phyloP scores from a whole-genome alignment of 1,140 invertebrate genomes.

The Phymorhynchus buccinoides region DNA sequence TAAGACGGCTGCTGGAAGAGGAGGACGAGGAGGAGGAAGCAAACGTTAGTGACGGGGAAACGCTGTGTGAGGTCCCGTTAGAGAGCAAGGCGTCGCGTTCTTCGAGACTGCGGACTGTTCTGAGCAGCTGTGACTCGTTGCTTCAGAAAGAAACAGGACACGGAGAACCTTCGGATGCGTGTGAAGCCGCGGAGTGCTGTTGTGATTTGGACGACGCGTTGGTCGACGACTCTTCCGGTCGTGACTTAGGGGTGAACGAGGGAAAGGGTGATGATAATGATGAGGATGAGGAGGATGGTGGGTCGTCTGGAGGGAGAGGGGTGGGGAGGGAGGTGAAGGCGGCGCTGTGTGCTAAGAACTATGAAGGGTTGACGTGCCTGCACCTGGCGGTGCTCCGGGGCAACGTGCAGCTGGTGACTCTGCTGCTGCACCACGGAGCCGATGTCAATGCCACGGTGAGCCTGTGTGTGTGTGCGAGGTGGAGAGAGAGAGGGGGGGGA shows the following conservation, averaged over 20 bases:
- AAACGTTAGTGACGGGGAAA: background rate
- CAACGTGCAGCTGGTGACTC: slow-evolving; percentile 26
- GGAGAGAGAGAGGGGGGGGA: background rate
- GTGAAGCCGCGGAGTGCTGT: background rate
- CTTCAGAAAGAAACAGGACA: no score
- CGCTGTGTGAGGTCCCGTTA: background rate
- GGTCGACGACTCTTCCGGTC: background rate
- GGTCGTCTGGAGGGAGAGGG: slow-evolving; percentile 21
- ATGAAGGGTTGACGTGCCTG: slow-evolving; percentile 83
- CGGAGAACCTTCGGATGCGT: background rate
- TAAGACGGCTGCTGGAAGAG: slow-evolving; percentile 80
- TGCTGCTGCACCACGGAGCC: slow-evolving; percentile 49
- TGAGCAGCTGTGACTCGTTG: background rate
- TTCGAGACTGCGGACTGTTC: background rate
- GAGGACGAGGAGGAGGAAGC: slow-evolving; percentile 33
- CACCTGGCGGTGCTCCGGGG: slow-evolving; percentile 44
- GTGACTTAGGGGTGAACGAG: background rate
- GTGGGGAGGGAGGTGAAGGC: slow-evolving; percentile 72
- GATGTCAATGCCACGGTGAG: slow-evolving; percentile 84
- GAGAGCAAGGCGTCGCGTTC: no score
- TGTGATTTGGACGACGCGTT: background rate
- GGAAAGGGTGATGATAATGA: slow-evolving; percentile 54
- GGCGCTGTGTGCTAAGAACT: slow-evolving; percentile 82
- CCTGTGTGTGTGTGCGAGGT: slow-evolving; percentile 41
- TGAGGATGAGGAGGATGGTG: background rate